phyloP scores from a whole-genome alignment of 2,888 invertebrate genomes.

The Zaprionus bogoriensis region DNA sequence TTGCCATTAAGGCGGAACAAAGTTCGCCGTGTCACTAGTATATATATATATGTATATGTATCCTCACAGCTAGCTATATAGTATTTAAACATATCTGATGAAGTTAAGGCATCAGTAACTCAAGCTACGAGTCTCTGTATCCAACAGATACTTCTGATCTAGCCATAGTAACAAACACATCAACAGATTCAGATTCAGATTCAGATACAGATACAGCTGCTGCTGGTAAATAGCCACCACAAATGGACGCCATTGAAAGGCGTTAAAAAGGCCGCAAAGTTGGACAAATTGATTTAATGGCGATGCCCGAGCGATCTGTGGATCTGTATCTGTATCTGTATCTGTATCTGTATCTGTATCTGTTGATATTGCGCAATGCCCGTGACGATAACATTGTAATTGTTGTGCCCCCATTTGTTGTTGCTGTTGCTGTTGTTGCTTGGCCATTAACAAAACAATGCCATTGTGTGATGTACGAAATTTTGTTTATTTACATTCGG shows the following conservation, averaged over 20 bases:
- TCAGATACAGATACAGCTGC: not conserved
- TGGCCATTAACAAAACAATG: slow-evolving; percentile 17
- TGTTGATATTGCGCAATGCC: slow-evolving; percentile 28
- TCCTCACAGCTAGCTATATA: no score
- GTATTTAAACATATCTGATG: no score
- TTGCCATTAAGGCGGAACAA: no score
- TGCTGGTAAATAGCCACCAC: not conserved
- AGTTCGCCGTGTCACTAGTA: no score
- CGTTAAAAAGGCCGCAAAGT: slow-evolving; percentile 22
- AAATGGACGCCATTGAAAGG: slow-evolving; percentile 2
- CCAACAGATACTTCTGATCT: no score
- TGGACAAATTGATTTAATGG: slow-evolving; percentile 40
- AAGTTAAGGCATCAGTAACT: no score
- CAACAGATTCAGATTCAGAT: slow-evolving; percentile 15
- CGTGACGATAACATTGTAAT: slow-evolving; percentile 25
- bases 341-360: not conserved
- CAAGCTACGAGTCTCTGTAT: no score
- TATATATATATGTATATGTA: no score
- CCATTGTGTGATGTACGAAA: slow-evolving; percentile 9
- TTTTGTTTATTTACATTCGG: slow-evolving; percentile 40
- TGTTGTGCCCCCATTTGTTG: not conserved
- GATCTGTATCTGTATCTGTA: no score
- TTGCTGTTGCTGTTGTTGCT: not conserved
- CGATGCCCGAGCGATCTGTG: no score
- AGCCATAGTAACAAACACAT: no score